phyloP scores from a whole-genome alignment of 2,888 invertebrate species.

The Allophyes oxyacanthae region DNA sequence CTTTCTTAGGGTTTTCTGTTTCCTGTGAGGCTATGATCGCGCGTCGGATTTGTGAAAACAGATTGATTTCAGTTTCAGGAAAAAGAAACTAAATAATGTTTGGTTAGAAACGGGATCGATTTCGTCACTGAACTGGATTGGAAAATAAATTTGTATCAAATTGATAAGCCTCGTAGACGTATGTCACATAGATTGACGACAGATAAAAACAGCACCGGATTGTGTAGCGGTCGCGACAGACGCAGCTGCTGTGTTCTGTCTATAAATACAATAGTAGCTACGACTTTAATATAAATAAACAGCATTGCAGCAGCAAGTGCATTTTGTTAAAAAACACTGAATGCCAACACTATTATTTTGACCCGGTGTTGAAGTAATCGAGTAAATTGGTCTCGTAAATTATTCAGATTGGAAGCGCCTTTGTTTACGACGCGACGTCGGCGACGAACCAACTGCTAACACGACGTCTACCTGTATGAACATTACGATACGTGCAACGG shows the following conservation, averaged over 20 bases:
- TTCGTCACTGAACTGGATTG: neutral
- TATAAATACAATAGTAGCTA: constrained; percentile 27
- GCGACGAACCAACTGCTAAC: neutral
- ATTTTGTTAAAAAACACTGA: constrained; percentile 23
- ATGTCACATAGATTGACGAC: neutral
- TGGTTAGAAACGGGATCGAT: neutral
- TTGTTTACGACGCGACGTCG: constrained; percentile 5
- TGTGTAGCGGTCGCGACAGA: neutral
- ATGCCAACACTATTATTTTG: constrained; percentile 27
- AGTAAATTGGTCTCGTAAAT: constrained; percentile 13
- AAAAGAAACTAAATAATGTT: neutral
- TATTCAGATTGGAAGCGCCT: neutral
- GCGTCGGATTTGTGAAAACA: constrained; percentile 6
- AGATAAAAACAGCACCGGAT: neutral
- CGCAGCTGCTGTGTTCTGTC: neutral
- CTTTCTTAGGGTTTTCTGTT: neutral
- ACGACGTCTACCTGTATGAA: neutral
- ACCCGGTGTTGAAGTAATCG: constrained; percentile 11
- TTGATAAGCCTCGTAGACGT: neutral
- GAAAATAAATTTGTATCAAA: neutral
- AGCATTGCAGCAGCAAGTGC: constrained; percentile 10
- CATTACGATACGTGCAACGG: neutral
- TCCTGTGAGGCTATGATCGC: neutral
- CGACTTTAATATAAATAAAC: constrained; percentile 16
- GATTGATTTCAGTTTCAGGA: neutral